These are phyloP conservation scores for Scaptomyza tumidula DNA, from an alignment of 2,888 invertebrate species.

Conservation along the genomic window DNA sequence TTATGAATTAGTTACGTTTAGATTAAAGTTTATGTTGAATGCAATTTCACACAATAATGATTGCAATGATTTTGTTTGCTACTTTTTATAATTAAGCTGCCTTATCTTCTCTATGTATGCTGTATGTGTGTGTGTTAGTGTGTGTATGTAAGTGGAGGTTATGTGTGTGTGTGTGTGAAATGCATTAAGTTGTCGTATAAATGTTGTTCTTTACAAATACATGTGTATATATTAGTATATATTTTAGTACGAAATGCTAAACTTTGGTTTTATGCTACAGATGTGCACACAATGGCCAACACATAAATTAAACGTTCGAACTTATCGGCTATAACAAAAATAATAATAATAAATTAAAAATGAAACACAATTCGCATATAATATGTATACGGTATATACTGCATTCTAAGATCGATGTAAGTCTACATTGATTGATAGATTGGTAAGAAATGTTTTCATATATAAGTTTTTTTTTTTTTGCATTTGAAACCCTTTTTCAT, in stretches of 20 bases:
- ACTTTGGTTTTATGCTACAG: conserved; percentile 79
- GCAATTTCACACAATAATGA: conserved; percentile 79
- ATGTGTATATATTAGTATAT: conserved; percentile 42
- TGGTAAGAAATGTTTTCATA: conserved; percentile 43
- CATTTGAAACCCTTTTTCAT: conserved; percentile 67
- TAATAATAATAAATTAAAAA: conserved; percentile 49
- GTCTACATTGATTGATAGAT: conserved; percentile 30
- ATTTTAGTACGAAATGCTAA: conserved; percentile 77
- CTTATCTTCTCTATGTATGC: conserved; percentile 51
- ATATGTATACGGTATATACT: background rate
- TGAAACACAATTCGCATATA: conserved; percentile 32
- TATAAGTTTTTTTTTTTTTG: conserved; percentile 23
- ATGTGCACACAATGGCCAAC: conserved; percentile 79
- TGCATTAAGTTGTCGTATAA: conserved; percentile 64
- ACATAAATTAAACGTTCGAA: conserved; percentile 60
- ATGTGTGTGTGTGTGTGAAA: conserved; percentile 53
- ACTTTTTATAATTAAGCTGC: conserved; percentile 45
- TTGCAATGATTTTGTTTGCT: conserved; percentile 55
- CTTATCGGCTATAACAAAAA: conserved; percentile 71
- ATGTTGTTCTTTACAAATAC: conserved; percentile 74
- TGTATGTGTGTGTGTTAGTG: conserved; percentile 42
- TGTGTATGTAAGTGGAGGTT: conserved; percentile 10
- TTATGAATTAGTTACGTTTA: conserved; percentile 57
- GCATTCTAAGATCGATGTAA: conserved; percentile 34
- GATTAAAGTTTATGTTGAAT: conserved; percentile 67